These are phyloP conservation scores for Yasuhikotakia modesta DNA, from an alignment of 2,797 vertebrate genomes.

Conservation along the genomic window DNA sequence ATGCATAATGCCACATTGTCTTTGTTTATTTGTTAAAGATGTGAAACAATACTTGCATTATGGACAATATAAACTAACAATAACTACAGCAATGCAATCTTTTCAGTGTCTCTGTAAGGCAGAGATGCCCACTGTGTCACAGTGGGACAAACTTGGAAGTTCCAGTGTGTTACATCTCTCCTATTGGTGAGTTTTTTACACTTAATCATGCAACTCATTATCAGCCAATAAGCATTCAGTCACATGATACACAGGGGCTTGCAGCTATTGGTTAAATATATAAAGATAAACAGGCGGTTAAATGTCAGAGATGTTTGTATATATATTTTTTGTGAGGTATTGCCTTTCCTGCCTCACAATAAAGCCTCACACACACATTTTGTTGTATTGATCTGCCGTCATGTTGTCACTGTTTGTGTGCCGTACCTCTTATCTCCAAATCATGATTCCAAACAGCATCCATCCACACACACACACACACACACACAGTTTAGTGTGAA, in stretches of 20 bases:
- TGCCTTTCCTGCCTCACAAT: slow-evolving; percentile 58
- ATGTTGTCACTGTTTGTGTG: slow-evolving; percentile 37
- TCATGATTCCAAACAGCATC: slow-evolving; percentile 48
- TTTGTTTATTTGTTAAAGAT: too few relatives aligned
- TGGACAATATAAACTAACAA: too few relatives aligned
- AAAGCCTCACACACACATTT: slow-evolving; percentile 31
- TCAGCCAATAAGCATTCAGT: background rate
- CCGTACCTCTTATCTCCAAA: slow-evolving; percentile 46
- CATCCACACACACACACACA: slow-evolving; percentile 26
- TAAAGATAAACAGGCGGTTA: too few relatives aligned
- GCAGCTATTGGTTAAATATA: background rate
- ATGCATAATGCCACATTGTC: background rate
- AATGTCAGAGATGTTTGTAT: too few relatives aligned
- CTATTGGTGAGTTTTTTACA: background rate
- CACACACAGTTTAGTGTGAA: slow-evolving; percentile 7
- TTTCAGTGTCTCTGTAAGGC: too few relatives aligned
- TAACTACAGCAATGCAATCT: too few relatives aligned
- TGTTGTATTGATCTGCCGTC: slow-evolving; percentile 34
- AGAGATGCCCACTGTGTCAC: too few relatives aligned
- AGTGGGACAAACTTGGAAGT: background rate
- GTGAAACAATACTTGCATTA: too few relatives aligned
- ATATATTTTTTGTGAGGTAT: slow-evolving; percentile 12
- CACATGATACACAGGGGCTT: background rate
- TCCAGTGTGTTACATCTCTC: background rate
- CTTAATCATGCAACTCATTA: background rate